Evolutionary conservation across 2,797 vertebrate species (phyloP), one percentile per base, ranked within the genome.

Genomic region (Eulemur mongoz): DNA sequence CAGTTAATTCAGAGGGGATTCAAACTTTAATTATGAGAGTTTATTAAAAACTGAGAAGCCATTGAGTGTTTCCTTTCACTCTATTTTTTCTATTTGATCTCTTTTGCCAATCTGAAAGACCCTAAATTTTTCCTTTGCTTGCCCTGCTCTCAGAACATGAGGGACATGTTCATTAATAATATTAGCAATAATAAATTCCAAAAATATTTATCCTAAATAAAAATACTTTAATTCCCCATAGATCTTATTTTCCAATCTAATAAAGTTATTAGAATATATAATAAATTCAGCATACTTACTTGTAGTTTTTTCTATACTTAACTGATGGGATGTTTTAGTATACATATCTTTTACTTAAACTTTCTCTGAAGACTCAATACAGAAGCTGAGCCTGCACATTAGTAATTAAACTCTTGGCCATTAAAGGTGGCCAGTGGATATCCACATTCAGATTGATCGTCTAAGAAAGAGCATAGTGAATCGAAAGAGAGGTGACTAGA

Each of bases 221-320:
- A 32, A 81, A 80, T 83, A 23, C 18, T 94, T 57, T 40, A 35
- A 63, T 83, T 50, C 61, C 45, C 32, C 32, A n/a, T 63, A 43
- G 7, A 59, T 85, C 57, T 91, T 89, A 91, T 67, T 95, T 95
- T 94, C 40, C 40, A 89, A 50, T 32, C 87, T 59, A 97, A 92
- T 45, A 48, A 88, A n/a, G 35, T 45, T 76, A 18, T 48, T 59
- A 43, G 40, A 82, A 9, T 82, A 7, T 38, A 40, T 65, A 67
- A 89, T 80, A 75, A 89, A 94, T 76, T 79, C 38, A 50, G 78
- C 67, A 85, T 32, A 93, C 82, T 83, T 70, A 43, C 80, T 72
- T 84, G 88, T 84, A 30, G 8, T 87, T 73, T 94, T 84, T 94
- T 72, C 48, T 57, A 15, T 40, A 80, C 35, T 65, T 93, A 92